Conservation (phyloP, 2,888 invertebrate species). For the Ectemnius continuus region DNA sequence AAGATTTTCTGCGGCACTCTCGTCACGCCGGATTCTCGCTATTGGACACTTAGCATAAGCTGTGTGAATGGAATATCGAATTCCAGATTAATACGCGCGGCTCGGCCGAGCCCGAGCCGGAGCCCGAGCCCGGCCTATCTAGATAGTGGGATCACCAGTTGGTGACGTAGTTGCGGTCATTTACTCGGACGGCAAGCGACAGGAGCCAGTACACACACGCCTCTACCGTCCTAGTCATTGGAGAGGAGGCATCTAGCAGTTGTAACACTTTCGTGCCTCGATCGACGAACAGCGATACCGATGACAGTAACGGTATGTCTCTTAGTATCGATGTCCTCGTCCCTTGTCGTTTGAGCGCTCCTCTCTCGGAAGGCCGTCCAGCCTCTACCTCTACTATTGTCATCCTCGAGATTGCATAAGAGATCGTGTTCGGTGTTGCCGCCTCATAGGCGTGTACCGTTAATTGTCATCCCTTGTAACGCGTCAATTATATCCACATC, state of each 20-base stretch:
- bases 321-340: conserved; percentile 34
- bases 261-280: conserved; percentile 62
- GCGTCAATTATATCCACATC: too few relatives aligned
- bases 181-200: not conserved
- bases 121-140: conserved; percentile 7
- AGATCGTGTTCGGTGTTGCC: conserved; percentile 32
- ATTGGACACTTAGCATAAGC: conserved; percentile 42
- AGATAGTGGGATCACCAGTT: not conserved
- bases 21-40: conserved; percentile 13
- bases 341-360: conserved; percentile 22
- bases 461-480: conserved; percentile 1
- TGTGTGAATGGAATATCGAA: conserved; percentile 43
- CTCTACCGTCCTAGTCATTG: conserved; percentile 8
- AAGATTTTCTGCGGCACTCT: not conserved
- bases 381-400: conserved; percentile 41
- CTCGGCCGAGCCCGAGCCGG: conserved; percentile 10
- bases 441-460: conserved; percentile 9
- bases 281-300: conserved; percentile 58
- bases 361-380: conserved; percentile 14
- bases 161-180: conserved; percentile 1
- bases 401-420: conserved; percentile 46
- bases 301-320: conserved; percentile 57
- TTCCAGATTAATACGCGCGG: conserved; percentile 24
- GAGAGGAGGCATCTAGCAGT: conserved; percentile 45
- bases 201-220: too few relatives aligned